Conservation (phyloP, 2,797 vertebrate genomes). For the Ataeniobius toweri region DNA sequence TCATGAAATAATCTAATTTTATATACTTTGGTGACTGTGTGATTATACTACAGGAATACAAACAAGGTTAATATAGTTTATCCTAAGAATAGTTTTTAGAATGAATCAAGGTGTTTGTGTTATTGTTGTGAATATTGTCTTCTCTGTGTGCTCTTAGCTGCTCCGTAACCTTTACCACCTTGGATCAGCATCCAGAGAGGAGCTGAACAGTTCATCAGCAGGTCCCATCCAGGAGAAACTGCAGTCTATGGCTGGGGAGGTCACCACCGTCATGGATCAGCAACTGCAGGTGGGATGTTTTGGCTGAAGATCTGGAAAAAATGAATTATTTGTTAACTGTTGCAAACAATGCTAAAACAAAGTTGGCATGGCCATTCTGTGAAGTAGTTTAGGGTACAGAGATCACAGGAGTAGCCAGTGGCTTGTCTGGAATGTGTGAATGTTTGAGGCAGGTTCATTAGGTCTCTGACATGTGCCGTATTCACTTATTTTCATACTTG, state of each 20-base stretch:
- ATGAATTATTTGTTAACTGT: neutral
- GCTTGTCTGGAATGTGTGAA: neutral
- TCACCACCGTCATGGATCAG: constrained; percentile 93
- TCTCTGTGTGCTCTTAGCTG: constrained; percentile 76
- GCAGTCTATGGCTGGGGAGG: constrained; percentile 96
- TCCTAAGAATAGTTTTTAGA: neutral
- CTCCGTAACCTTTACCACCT: constrained; percentile 95
- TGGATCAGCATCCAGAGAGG: constrained; percentile 86
- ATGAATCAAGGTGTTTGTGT: neutral
- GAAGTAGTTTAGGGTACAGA: neutral
- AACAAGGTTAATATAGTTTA: neutral
- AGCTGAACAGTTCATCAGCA: constrained; percentile 81
- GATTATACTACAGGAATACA: neutral
- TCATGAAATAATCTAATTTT: neutral
- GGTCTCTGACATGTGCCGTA: neutral
- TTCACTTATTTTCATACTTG: neutral
- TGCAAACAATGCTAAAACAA: neutral
- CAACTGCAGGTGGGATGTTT: constrained; percentile 87
- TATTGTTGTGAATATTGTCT: neutral
- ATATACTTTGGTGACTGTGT: neutral
- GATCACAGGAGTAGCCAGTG: neutral
- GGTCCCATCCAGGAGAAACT: constrained; percentile 94
- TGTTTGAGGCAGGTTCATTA: neutral
- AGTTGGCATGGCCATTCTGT: neutral
- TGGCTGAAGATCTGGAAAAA: neutral